These are phyloP conservation scores for Kryphioiulus occultus DNA, from an alignment of 2,888 invertebrate genomes.

Conservation along the genomic window DNA sequence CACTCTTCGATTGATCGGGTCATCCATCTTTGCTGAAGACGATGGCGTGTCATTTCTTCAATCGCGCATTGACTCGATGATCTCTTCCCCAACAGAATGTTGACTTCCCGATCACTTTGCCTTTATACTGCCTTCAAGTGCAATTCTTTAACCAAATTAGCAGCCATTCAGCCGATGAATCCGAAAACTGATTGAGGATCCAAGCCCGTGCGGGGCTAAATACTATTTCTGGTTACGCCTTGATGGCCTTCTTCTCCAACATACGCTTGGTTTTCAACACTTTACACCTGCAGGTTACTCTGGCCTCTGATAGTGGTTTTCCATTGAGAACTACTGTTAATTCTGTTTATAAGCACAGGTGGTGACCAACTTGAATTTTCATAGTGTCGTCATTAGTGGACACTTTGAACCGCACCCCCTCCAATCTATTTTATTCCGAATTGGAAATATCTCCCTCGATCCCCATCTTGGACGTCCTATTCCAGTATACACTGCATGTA, in stretches of 20 bases:
- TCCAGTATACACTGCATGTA: too few relatives aligned
- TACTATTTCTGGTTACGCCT: slow-evolving; percentile 40
- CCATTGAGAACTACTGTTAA: too few relatives aligned
- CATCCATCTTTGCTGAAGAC: slow-evolving; percentile 36
- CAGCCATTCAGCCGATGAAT: slow-evolving; percentile 24
- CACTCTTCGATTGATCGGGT: slow-evolving; percentile 13
- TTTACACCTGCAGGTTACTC: too few relatives aligned
- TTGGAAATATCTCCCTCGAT: too few relatives aligned
- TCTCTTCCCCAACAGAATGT: slow-evolving; percentile 29
- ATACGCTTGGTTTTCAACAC: neutral
- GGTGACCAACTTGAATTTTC: too few relatives aligned
- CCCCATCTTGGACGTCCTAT: too few relatives aligned
- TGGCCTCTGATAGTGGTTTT: too few relatives aligned
- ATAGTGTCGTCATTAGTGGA: too few relatives aligned
- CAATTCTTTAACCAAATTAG: slow-evolving; percentile 36
- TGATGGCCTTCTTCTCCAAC: neutral
- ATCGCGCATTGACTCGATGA: slow-evolving; percentile 36
- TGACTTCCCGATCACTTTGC: slow-evolving; percentile 31
- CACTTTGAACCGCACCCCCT: too few relatives aligned
- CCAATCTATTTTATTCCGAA: too few relatives aligned
- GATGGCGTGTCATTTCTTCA: slow-evolving; percentile 13
- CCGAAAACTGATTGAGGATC: slow-evolving; percentile 39
- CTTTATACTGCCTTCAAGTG: slow-evolving; percentile 33
- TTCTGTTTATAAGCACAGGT: too few relatives aligned
- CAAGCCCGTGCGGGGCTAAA: slow-evolving; percentile 32